A percentile compares a stretch with the other conserved stretches of the same genome.
phyloP scores from a whole-genome alignment of 2,888 invertebrate species.

The Oscheius sp. region DNA sequence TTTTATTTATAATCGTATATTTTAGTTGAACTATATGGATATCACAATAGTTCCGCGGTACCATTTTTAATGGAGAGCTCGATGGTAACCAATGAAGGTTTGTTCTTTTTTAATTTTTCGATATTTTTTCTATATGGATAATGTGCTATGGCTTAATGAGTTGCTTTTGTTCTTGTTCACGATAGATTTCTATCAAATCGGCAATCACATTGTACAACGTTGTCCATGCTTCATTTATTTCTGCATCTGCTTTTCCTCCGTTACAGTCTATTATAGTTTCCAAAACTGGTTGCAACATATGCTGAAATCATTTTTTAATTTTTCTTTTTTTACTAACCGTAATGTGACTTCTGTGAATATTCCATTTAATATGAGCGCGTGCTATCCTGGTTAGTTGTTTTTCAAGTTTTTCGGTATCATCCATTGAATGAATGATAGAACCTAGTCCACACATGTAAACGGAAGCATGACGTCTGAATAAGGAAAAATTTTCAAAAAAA shows the following conservation, averaged over 20 bases:
- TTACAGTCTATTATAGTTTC: constrained; percentile 51
- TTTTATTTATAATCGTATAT: not conserved
- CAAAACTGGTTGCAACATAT: constrained; percentile 64
- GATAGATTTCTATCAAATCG: constrained; percentile 63
- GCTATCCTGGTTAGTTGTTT: constrained; percentile 59
- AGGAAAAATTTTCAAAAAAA: not conserved
- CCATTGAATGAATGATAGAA: constrained; percentile 63
- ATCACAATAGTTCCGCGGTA: too few relatives aligned
- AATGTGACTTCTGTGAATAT: constrained; percentile 61
- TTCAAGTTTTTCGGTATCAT: constrained; percentile 55
- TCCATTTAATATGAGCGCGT: constrained; percentile 66
- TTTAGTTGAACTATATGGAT: not conserved
- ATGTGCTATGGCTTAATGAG: not conserved
- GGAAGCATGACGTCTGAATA: constrained; percentile 49
- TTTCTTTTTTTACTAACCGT: constrained; percentile 41
- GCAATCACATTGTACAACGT: constrained; percentile 68
- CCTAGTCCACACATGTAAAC: constrained; percentile 64
- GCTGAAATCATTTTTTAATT: constrained; percentile 42
- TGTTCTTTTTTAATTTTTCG: not conserved
- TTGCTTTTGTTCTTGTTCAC: constrained; percentile 18
- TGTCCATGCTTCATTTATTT: constrained; percentile 60
- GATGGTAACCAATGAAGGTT: constrained; percentile 5
- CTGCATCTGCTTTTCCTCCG: constrained; percentile 42
- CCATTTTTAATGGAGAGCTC: not conserved
- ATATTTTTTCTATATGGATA: not conserved